Base-by-base conservation (phyloP, 2,888 invertebrate species). In the Acronicta leporina region DNA sequence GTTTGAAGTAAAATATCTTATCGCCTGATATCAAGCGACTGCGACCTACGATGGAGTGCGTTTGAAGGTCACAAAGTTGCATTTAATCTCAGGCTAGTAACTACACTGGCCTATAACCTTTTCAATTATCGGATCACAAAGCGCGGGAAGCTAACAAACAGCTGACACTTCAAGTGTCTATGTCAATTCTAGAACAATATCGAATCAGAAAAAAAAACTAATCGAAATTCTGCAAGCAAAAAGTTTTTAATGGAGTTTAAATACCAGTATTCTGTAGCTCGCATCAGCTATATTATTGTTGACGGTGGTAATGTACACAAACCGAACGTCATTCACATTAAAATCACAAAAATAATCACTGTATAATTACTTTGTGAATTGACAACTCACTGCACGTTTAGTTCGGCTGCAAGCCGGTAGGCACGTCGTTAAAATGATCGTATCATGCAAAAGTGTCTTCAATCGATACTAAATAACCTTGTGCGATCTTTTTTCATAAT, bases 71-170 rank as follows among this genome's bases (percentile, higher is more conserved):
- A 35, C 13, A 33, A 16, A 20, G 13, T 38, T 43, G 15, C 20
- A 43, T 42, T 27, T 20, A 47, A 38, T 30, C 41, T 30, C 30
- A 20, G 20, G 9, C n/a, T 46, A 35, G 5, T 51, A 30, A 43
- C 42, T 30, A 4, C 20, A 49, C 8, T 49, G 15, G n/a, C 35
- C 45, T 42, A 38, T 41, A 35, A 44, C 14, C 5, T 10, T 8
- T 61, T 11, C 20, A 47, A 47, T 25, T 42, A 47, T n/a, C 27
- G 16, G 15, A n/a, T 10, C 10, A 14, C 13, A 38, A 30, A 46
- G 27, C 61, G 45, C 38, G 46, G 59, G 45, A 58, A 61, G n/a
- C 6, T 5, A 38, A 13, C 10, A 13, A 15, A 33, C 56, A 55
- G 47, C 59, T 56, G 59, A 35, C 46, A 25, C 8, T 30, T 0